Base-by-base conservation (phyloP, 64 coral and sea anemone species). In the Exaiptasia diaphana region DNA sequence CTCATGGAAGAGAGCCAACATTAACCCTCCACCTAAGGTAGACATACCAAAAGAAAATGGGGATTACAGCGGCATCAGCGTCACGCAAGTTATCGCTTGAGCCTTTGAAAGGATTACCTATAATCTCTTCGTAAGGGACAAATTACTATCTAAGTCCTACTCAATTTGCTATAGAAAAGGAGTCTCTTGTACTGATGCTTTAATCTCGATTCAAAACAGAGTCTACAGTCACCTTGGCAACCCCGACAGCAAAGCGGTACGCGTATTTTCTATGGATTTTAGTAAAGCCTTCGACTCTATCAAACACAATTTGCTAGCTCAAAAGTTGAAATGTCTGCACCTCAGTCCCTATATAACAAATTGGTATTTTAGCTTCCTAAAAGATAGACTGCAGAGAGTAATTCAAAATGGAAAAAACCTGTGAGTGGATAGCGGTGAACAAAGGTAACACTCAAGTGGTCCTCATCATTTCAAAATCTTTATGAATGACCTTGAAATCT, bases 11-110 rank as follows among this genome's bases (percentile, higher is more conserved):
- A 46, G 77, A 6, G 36, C 77, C 4, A 65, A 64, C 20, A 67
- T 81, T 33, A 65, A 29, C 2, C 77, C 77, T 41, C 77, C 67
- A 3, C 81, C 81, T 20, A 83, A 83, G 28, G 35, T 83, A 12
- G 81, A 83, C 17, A 14, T 55, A 3, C 80, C 64, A 5, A 71
- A 55, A 68, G 63, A 9, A 15, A 20, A 71, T 2, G 4, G 15
- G 0, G 81, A 83, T 48, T 83, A 83, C 21, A 38, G 82, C 14
- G 82, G 67, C 4, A 85, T 85, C 73, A 85, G 58, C 31, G 52
- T 85, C 11, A 85, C 67, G 36, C 82, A 68, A 12, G 83, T 75
- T 0, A 86, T 74, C 22, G 82, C 82, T 6, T 74, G 71, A 50
- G 83, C 59, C 5, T 76, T 86, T 8, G 71, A 76, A 31, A 86